These are phyloP conservation scores for Baryphthengus martii DNA, from an alignment of 2,113 vertebrate genomes.

Conservation along the genomic window DNA sequence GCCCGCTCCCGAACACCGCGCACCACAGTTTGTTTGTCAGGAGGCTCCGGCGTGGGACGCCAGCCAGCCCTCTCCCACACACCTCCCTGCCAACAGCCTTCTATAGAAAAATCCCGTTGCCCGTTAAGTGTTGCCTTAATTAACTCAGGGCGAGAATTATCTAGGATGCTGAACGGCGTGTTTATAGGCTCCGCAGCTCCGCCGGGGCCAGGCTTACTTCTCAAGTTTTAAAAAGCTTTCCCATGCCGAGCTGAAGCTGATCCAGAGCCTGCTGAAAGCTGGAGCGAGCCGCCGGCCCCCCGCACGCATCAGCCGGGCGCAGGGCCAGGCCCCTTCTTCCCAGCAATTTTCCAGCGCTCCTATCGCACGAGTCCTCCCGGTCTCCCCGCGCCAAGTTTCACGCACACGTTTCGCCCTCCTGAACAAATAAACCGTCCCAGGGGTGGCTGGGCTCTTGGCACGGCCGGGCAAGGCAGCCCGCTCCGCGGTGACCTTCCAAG, in stretches of 20 bases:
- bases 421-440: neutral
- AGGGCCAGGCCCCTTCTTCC: neutral
- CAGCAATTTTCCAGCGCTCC: neutral
- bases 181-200: neutral
- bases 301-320: fast-evolving
- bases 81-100: constrained; percentile 57
- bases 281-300: neutral
- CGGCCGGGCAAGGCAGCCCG: neutral
- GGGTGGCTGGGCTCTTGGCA: neutral
- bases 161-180: neutral
- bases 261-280: neutral
- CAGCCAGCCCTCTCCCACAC: neutral
- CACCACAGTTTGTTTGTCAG: constrained; percentile 32
- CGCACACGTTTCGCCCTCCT: fast-evolving
- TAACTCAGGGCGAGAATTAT: constrained; percentile 32
- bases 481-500: neutral
- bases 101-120: constrained; percentile 45
- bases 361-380: neutral
- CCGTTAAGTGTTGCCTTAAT: constrained; percentile 59
- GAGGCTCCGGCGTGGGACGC: neutral
- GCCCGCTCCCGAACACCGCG: neutral
- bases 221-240: neutral
- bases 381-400: neutral
- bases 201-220: neutral
- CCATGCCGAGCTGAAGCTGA: neutral